Evolutionary conservation across 2,888 invertebrate species (phyloP), one percentile per base, ranked within the genome.

Genomic region (Caenorhabditis uteleia): DNA sequence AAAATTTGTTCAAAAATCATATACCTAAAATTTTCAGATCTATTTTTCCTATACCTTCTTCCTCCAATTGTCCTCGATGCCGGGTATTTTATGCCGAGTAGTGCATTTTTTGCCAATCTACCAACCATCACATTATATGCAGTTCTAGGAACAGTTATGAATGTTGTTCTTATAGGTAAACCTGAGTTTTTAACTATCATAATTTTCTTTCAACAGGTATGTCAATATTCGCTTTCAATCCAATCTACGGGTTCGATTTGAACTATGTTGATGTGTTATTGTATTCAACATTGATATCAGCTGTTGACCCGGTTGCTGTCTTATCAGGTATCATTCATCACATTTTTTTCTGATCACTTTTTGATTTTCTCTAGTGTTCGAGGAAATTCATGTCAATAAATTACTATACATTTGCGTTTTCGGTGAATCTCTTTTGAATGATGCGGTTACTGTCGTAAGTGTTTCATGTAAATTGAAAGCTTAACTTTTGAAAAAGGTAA

Each of bases 41-140:
- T 92, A 21, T 97, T 97, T 88, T 97, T 95, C 87, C 89, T 95
- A 70, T 95, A 93, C 85, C 92, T 95, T 91, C 88, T 97, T 81
- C 97, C 97, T 38, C 97, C 97, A 34, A 97, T 97, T 80, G 95
- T 97, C 75, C 88, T 97, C 81, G 97, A 97, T 84, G 97, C 97
- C 4, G 97, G 97, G 6, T 97, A 97, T 85, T 95, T 94, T 85
- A 95, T 97, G 95, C 95, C 95, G 20, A 95, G 94, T 85, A 88
- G 95, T 79, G 88, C 95, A 79, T 97, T 97, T 87, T 95, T 97
- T 85, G 46, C 95, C 84, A 94, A 97, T 84, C 88, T 97, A 74
- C 94, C 95, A 77, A 95, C 95, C 50, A 95, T 97, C 82, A 87
- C 95, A 66, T 86, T 95, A 59, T 93, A 94, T 86, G 95, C 95